phyloP scores from a whole-genome alignment of 1,140 invertebrate species.

The Armadillidium nasatum region DNA sequence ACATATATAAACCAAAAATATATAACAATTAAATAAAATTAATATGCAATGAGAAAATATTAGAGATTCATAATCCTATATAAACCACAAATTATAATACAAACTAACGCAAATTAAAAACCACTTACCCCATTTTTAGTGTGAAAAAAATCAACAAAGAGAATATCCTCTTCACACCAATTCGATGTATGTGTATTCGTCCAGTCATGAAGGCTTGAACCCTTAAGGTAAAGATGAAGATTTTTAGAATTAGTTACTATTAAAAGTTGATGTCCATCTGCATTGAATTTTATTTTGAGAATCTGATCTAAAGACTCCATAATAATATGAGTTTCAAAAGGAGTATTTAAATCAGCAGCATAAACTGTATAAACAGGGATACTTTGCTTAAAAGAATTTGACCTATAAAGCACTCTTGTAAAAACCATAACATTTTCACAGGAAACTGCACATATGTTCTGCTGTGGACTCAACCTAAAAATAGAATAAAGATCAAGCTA shows the following conservation, averaged over 20 bases:
- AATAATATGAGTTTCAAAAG: background rate
- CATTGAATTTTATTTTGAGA: background rate
- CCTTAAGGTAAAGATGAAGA: background rate
- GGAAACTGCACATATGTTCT: background rate
- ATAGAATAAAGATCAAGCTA: background rate
- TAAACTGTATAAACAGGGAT: constrained; percentile 6
- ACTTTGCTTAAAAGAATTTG: constrained; percentile 1
- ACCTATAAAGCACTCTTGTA: background rate
- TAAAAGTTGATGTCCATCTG: background rate
- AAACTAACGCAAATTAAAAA: too few species aligned
- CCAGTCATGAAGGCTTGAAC: background rate
- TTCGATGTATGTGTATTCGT: background rate
- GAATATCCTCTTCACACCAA: background rate
- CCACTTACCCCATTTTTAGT: background rate
- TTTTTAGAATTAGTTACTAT: background rate
- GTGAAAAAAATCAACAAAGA: constrained; percentile 1
- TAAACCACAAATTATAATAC: too few species aligned
- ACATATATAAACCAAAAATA: too few species aligned
- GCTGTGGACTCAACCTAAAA: background rate
- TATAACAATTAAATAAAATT: too few species aligned
- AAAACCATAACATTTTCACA: background rate
- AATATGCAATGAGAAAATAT: too few species aligned
- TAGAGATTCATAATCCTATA: too few species aligned
- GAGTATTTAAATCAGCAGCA: background rate
- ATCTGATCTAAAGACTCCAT: background rate